Conservation (phyloP, 2,797 vertebrate genomes). For the Hippopotamyrus pictus region DNA sequence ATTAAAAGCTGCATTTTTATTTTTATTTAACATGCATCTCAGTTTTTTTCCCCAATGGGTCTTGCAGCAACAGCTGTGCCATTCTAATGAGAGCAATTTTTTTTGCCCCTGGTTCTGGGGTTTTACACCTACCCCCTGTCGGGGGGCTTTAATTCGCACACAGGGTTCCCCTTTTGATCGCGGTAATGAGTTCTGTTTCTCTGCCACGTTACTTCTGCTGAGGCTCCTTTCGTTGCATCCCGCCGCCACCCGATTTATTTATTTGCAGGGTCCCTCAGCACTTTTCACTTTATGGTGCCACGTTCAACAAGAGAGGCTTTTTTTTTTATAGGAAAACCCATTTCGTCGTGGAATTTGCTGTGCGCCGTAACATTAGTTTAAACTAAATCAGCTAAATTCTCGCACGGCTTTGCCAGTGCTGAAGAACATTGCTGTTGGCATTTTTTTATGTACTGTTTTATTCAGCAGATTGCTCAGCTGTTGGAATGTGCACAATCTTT, state of each 20-base stretch:
- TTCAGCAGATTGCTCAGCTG: neutral
- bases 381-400: constrained; percentile 23
- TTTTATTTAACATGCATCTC: neutral
- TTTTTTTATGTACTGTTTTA: neutral
- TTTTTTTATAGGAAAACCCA: constrained; percentile 11
- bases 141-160: constrained; percentile 61
- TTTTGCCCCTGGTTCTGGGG: constrained; percentile 11
- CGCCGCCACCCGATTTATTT: constrained; percentile 39
- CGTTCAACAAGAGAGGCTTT: constrained; percentile 2
- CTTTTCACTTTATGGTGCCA: constrained; percentile 24
- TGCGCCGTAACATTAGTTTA: constrained; percentile 1
- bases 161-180: constrained; percentile 61
- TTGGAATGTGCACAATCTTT: neutral
- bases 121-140: constrained; percentile 56
- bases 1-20: neutral
- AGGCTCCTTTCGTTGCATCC: constrained; percentile 30
- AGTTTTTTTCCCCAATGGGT: constrained; percentile 27
- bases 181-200: constrained; percentile 59
- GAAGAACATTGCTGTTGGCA: neutral
- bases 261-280: constrained; percentile 33
- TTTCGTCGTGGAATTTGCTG: constrained; percentile 19
- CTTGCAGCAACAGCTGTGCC: constrained; percentile 44
- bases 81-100: constrained; percentile 50
- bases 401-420: neutral
- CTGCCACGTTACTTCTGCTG: constrained; percentile 59